A percentile compares a stretch with the other conserved stretches of the same genome.
phyloP scores from a whole-genome alignment of 2,888 invertebrate genomes.

The Cecidostiba fungosa region DNA sequence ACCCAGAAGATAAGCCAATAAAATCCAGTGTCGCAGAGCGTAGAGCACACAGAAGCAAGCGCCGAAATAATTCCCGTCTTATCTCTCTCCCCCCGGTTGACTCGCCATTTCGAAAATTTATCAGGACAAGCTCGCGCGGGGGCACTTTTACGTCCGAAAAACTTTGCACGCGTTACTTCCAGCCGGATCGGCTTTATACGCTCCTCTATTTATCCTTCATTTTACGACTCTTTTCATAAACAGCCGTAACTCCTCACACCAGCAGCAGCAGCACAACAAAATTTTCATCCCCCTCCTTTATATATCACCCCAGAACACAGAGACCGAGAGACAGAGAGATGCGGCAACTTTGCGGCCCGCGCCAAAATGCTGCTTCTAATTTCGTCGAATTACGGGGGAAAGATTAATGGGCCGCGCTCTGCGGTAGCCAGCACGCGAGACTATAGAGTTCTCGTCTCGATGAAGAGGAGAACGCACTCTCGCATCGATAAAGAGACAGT shows the following conservation, averaged over 20 bases:
- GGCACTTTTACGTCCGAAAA: slow-evolving; percentile 38
- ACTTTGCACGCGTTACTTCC: slow-evolving; percentile 50
- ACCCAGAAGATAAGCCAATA: slow-evolving; percentile 3
- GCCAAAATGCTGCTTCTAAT: slow-evolving; percentile 20
- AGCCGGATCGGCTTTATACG: slow-evolving; percentile 44
- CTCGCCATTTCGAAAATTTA: slow-evolving; percentile 44
- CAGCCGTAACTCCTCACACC: slow-evolving; percentile 33
- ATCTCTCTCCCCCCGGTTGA: not conserved
- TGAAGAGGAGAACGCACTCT: not conserved
- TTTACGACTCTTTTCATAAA: slow-evolving; percentile 58
- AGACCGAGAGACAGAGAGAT: not conserved
- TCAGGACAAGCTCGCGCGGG: not conserved
- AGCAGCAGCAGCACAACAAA: not conserved
- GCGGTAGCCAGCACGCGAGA: slow-evolving; percentile 5
- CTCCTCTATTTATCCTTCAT: slow-evolving; percentile 53
- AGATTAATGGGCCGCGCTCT: slow-evolving; percentile 24
- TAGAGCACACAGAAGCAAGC: not conserved
- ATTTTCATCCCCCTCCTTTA: not conserved
- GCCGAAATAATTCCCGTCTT: slow-evolving; percentile 5
- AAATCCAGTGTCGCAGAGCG: not conserved
- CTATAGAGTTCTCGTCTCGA: not conserved
- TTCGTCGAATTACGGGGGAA: slow-evolving; percentile 30
- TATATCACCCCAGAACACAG: not conserved
- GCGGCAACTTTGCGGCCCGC: not conserved
- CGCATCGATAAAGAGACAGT: slow-evolving; percentile 33